Evolutionary conservation across 2,797 vertebrate species (phyloP).

Genomic region (Nannoperca obscura): DNA sequence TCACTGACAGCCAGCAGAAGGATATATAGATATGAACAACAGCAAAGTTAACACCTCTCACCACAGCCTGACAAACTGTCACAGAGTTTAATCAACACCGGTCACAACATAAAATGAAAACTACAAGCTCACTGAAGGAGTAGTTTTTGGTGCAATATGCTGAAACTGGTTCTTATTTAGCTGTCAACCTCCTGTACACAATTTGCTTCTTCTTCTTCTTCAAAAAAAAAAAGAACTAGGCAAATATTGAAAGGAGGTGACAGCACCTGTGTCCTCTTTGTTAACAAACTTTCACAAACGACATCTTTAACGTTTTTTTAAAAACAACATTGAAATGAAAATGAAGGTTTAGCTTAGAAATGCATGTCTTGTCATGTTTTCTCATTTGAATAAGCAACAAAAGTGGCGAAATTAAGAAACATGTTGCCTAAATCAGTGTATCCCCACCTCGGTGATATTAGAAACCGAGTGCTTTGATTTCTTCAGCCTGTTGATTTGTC

Average conservation of each 20-base stretch:
- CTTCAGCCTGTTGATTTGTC: conserved; percentile 75
- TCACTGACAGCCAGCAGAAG: conserved; percentile 10
- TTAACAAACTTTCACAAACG: conserved; percentile 8
- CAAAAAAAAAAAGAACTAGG: not conserved
- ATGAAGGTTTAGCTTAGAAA: not conserved
- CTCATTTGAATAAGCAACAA: not conserved
- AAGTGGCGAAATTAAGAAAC: not conserved
- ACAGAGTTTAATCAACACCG: not conserved
- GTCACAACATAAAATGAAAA: not conserved
- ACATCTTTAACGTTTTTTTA: not conserved
- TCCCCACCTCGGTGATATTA: not conserved
- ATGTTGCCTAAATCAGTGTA: not conserved
- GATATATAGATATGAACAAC: not conserved
- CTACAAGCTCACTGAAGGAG: not conserved
- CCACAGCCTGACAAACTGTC: not conserved
- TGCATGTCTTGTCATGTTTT: not conserved
- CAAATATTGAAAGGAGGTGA: conserved; percentile 1
- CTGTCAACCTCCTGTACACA: not conserved
- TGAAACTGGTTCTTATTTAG: no score
- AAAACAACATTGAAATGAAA: not conserved
- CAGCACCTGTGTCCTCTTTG: not conserved
- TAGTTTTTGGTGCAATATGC: not conserved
- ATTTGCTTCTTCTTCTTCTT: not conserved
- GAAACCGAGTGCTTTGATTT: conserved; percentile 19
- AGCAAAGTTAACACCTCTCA: not conserved